Percentiles rank a stretch among this genome's conserved stretches.
Conservation (phyloP, 2,888 invertebrate species). For the Lepidocyrtoides sp. region DNA sequence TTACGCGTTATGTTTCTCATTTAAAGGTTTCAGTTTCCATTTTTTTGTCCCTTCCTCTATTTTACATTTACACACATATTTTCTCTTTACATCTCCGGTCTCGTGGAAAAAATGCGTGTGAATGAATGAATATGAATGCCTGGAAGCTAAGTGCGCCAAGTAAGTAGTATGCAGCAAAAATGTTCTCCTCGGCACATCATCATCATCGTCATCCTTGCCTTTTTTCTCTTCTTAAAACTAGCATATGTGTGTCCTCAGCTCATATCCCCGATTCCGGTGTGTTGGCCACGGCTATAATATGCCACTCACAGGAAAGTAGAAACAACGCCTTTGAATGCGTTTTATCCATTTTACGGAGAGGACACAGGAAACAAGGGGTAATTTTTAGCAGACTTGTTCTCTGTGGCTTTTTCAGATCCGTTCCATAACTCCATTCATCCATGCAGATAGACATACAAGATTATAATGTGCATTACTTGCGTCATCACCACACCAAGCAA, state of each 20-base stretch:
- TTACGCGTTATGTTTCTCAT: neutral
- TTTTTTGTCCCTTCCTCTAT: too few relatives aligned
- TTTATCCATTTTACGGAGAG: conserved; percentile 57
- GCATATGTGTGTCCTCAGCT: conserved; percentile 30
- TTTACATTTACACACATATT: neutral
- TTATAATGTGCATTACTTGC: neutral
- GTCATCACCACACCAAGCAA: neutral
- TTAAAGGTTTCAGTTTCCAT: conserved; percentile 43
- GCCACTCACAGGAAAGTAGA: conserved; percentile 34
- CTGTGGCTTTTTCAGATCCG: conserved; percentile 70
- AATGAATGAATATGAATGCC: too few relatives aligned
- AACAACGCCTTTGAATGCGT: conserved; percentile 21
- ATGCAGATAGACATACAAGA: neutral
- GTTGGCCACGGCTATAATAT: conserved; percentile 42
- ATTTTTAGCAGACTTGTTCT: conserved; percentile 58
- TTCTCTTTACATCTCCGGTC: conserved; percentile 4
- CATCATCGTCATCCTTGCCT: neutral
- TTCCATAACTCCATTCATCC: conserved; percentile 60
- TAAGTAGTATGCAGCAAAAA: neutral
- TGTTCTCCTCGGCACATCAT: too few relatives aligned
- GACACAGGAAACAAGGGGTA: conserved; percentile 68
- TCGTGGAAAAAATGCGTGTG: conserved; percentile 51
- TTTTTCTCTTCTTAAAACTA: neutral
- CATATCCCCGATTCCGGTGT: conserved; percentile 64
- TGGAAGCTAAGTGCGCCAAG: conserved; percentile 35